Percentiles rank a stretch among this genome's conserved stretches.
Conservation (phyloP, 2,888 invertebrate genomes). For the Smittia aterrima region DNA sequence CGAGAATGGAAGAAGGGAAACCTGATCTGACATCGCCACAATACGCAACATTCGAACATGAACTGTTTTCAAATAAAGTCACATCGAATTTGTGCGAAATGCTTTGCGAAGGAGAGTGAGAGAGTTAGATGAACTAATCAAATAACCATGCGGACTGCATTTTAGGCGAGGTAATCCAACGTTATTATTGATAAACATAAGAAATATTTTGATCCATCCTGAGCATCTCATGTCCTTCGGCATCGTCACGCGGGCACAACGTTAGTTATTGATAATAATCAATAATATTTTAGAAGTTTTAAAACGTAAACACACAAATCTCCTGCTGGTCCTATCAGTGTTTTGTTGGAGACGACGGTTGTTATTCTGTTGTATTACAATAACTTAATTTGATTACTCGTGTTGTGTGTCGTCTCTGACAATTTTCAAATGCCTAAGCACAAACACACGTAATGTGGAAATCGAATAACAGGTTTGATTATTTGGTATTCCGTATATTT, state of each 20-base stretch:
- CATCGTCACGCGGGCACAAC: no score
- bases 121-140: background rate
- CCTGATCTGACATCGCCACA: no score
- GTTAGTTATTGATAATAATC: background rate
- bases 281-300: background rate
- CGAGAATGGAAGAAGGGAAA: no score
- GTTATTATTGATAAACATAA: no score
- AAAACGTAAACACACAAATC: background rate
- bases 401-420: background rate
- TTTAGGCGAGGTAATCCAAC: background rate
- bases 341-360: slow-evolving; percentile 16
- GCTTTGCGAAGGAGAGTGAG: background rate
- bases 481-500: slow-evolving; percentile 28
- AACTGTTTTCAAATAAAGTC: no score
- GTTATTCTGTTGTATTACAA: slow-evolving; percentile 26
- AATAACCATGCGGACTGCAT: background rate
- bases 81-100: no score
- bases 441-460: slow-evolving; percentile 37
- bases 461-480: slow-evolving; percentile 39
- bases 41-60: no score
- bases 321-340: background rate
- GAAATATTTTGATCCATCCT: no score
- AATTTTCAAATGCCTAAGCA: background rate
- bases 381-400: slow-evolving; percentile 37
- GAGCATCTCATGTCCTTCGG: no score